phyloP scores from a whole-genome alignment of 1,140 invertebrate species.

The Nephila pilipes region DNA sequence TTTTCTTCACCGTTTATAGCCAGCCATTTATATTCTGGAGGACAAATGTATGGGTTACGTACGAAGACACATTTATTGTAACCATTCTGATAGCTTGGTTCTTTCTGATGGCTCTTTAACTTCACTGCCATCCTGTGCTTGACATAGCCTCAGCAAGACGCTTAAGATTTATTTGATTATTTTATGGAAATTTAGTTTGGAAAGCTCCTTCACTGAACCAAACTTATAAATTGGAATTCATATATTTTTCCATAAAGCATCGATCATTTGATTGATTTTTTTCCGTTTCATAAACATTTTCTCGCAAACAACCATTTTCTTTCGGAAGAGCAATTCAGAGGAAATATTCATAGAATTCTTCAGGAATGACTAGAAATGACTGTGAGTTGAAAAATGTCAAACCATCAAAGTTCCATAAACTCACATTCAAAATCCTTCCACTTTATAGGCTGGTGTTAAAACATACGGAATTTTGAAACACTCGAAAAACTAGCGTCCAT shows the following conservation, averaged over 20 bases:
- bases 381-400: slow-evolving; percentile 28
- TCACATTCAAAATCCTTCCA: neutral
- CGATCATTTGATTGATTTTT: slow-evolving; percentile 31
- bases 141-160: neutral
- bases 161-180: slow-evolving; percentile 39
- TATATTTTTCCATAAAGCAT: neutral
- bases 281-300: slow-evolving; percentile 15
- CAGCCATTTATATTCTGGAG: neutral
- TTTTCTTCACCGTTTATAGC: neutral
- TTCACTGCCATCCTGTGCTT: neutral
- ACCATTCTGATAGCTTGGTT: neutral
- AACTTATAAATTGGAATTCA: slow-evolving; percentile 47
- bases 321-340: neutral
- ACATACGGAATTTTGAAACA: neutral
- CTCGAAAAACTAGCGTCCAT: neutral
- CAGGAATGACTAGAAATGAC: slow-evolving; percentile 21
- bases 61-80: neutral
- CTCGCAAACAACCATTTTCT: slow-evolving; percentile 35
- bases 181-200: slow-evolving; percentile 21
- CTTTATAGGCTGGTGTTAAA: neutral
- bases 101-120: neutral
- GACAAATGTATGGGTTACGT: neutral
- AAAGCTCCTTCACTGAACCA: neutral
- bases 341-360: slow-evolving; percentile 50
- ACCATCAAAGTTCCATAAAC: neutral